Evolutionary conservation across 2,113 vertebrate genomes (phyloP).

Genomic region (Cebus imitator): DNA sequence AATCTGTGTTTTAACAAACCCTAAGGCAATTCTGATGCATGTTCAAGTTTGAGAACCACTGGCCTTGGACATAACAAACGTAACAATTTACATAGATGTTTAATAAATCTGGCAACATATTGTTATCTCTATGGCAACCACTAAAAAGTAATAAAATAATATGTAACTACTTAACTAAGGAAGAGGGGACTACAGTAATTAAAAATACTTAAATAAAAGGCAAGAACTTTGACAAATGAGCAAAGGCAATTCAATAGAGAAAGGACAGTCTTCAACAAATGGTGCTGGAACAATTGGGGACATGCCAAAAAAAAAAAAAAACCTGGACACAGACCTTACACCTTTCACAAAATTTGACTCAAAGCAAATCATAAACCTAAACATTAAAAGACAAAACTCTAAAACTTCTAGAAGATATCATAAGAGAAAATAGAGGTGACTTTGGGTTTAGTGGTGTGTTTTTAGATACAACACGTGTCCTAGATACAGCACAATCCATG

Average conservation of each 20-base stretch:
- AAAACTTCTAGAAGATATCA: background rate
- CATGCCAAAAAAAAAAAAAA: background rate
- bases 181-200: background rate
- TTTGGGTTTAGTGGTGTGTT: background rate
- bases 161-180: background rate
- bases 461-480: background rate
- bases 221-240: background rate
- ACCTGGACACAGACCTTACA: background rate
- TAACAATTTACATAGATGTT: background rate
- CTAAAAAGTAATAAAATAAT: background rate
- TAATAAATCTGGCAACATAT: background rate
- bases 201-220: background rate
- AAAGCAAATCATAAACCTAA: background rate
- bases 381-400: background rate
- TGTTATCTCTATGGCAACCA: background rate
- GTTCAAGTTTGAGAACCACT: background rate
- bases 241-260: background rate
- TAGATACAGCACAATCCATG: background rate
- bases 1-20: background rate
- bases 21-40: background rate
- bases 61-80: background rate
- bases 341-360: background rate
- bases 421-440: background rate
- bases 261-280: background rate
- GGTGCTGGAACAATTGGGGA: too few species aligned